phyloP scores from a whole-genome alignment of 2,113 vertebrate genomes.

The Eulemur rufifrons region DNA sequence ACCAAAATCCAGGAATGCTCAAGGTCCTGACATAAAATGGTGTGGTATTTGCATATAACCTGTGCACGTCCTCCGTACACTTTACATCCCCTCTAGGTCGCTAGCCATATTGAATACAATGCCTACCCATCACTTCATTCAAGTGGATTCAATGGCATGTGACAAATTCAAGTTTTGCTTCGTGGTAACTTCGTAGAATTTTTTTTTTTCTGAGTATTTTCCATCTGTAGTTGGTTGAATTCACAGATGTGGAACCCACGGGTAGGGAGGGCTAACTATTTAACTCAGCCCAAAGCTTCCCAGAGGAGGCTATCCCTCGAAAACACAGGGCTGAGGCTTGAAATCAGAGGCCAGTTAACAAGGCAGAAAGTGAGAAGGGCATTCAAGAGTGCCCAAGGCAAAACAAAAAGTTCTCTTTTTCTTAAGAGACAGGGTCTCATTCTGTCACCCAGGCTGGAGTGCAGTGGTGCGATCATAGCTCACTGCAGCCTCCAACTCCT shows the following conservation, averaged over 20 bases:
- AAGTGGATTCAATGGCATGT: not conserved
- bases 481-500: not conserved
- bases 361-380: not conserved
- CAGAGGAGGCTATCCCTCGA: not conserved
- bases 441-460: not conserved
- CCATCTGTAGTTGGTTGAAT: not conserved
- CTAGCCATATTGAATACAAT: not conserved
- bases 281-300: not conserved
- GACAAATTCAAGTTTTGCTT: not conserved
- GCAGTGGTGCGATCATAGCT: not conserved
- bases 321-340: not conserved
- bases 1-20: not conserved
- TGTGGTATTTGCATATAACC: not conserved
- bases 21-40: not conserved
- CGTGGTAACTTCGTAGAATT: too few species aligned
- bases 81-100: not conserved
- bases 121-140: not conserved
- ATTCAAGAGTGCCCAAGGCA: not conserved
- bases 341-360: not conserved
- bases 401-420: not conserved
- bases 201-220: not conserved
- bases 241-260: not conserved
- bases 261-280: not conserved
- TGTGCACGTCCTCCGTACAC: not conserved
- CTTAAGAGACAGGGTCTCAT: not conserved